Percentiles rank a stretch among this genome's conserved stretches.
These are phyloP conservation scores for Aspidiotus destructor DNA, from an alignment of 2,888 invertebrate species.

Conservation along the genomic window DNA sequence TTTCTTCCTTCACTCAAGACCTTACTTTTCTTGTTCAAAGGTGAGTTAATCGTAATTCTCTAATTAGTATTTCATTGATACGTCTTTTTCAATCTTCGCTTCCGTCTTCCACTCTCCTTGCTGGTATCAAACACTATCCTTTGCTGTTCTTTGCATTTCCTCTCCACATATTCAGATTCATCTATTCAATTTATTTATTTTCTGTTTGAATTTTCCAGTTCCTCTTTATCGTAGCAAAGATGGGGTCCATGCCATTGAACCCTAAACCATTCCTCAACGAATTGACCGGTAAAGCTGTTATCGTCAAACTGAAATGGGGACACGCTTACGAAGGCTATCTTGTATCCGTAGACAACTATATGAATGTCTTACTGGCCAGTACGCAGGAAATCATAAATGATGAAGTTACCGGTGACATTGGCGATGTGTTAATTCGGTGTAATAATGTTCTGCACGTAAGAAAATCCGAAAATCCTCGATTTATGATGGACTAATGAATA, in stretches of 20 bases:
- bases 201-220: too few species aligned
- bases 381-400: slow-evolving; percentile 97
- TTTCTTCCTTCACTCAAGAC: too few species aligned
- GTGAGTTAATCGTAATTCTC: too few species aligned
- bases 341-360: slow-evolving; percentile 96
- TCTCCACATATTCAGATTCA: too few species aligned
- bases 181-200: too few species aligned
- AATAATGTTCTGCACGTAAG: slow-evolving; percentile 93
- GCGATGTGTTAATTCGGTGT: slow-evolving; percentile 89
- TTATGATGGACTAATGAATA: slow-evolving; percentile 25
- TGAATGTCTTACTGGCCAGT: slow-evolving; percentile 97
- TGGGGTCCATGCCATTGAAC: slow-evolving; percentile 90
- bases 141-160: too few species aligned
- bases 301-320: slow-evolving; percentile 98
- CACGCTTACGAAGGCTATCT: slow-evolving; percentile 98
- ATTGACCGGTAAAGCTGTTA: slow-evolving; percentile 92
- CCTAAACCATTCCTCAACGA: slow-evolving; percentile 98
- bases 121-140: too few species aligned
- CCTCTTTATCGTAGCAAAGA: slow-evolving; percentile 40
- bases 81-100: too few species aligned
- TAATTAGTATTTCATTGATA: too few species aligned
- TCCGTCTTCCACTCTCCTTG: too few species aligned
- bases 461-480: slow-evolving; percentile 35
- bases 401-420: slow-evolving; percentile 82
- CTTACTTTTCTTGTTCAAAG: too few species aligned